Evolutionary conservation across 2,797 vertebrate genomes (phyloP), one percentile per base, ranked within the genome.

Genomic region (Channallabes apus): DNA sequence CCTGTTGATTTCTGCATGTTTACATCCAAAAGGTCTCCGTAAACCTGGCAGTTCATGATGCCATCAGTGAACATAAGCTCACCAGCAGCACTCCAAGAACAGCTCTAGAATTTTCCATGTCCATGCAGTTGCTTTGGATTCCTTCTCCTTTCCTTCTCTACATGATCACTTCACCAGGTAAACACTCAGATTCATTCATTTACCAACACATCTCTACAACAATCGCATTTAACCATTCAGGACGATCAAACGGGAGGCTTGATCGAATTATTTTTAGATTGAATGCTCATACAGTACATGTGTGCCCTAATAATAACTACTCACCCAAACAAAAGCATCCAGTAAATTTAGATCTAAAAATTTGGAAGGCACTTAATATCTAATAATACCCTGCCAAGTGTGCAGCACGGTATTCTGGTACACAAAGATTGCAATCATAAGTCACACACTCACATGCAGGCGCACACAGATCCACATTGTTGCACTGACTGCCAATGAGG

Each of bases 401-500:
- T 56, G 65, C 80, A 32, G 6, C 38, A 32, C 18, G 27, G 17
- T 24, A 15, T 35, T 82, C 17, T 32, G 46, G 29, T 72, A 32
- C 35, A 54, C 62, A 83, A 82, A 76, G 54, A 88, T 58, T 84
- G 46, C 77, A 80, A 86, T 81, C 78, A 18, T 5, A 20, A 59
- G 29, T 51, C 62, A 72, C 77, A 80, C 83, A 69, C 62, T 38
- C 27, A n/a, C n/a, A 46, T 15, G 18, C 76, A 78, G 38, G 14
- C 58, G 75, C 84, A 73, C 76, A 71, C 35, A 61, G 17, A 29
- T 22, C n/a, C 78, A 65, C 65, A 83, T 83, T 77, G 76, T 84
- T 82, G 85, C 77, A 59, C 82, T 68, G 76, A 80, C 82, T 80
- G 41, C 22, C 82, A 84, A 80, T 86, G 32, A 83, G 76, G 78